phyloP scores from a whole-genome alignment of 2,888 invertebrate species.

The Lasioglossum leucozonium region DNA sequence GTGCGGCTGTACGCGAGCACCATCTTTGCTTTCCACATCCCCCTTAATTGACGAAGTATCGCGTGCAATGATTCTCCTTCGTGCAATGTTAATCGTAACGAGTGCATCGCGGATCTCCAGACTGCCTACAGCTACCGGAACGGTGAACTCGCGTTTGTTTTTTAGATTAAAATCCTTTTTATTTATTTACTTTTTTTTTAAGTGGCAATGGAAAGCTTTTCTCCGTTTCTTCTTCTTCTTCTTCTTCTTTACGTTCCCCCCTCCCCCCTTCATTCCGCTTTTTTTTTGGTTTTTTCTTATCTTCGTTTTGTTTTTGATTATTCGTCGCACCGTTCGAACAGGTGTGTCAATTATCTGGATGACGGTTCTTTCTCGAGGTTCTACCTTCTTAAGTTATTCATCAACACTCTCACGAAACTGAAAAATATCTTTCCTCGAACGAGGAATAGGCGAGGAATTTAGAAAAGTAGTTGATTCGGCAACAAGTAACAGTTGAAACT shows the following conservation, averaged over 20 bases:
- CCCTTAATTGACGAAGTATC: constrained; percentile 49
- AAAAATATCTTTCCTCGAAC: constrained; percentile 19
- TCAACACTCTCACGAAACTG: constrained; percentile 28
- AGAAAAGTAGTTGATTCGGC: constrained; percentile 26
- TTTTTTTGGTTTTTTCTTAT: background rate
- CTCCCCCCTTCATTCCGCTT: background rate
- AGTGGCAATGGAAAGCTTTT: constrained; percentile 33
- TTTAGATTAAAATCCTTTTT: constrained; percentile 5
- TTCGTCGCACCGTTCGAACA: constrained; percentile 5
- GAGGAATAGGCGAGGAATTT: constrained; percentile 17
- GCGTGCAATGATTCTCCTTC: constrained; percentile 38
- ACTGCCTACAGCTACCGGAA: constrained; percentile 31
- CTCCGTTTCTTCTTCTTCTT: background rate
- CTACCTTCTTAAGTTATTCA: background rate
- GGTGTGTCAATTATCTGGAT: constrained; percentile 6
- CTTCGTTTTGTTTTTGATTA: constrained; percentile 12
- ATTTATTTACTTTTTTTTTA: background rate
- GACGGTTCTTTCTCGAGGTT: constrained; percentile 21
- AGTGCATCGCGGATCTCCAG: constrained; percentile 62
- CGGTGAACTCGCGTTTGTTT: constrained; percentile 28
- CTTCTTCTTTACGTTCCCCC: background rate
- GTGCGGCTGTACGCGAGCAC: constrained; percentile 39
- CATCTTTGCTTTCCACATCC: constrained; percentile 32
- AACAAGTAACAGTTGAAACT: constrained; percentile 50
- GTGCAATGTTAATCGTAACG: constrained; percentile 70